Evolutionary conservation across 2,888 invertebrate species (phyloP).

Genomic region (Vesta saturnalis): DNA sequence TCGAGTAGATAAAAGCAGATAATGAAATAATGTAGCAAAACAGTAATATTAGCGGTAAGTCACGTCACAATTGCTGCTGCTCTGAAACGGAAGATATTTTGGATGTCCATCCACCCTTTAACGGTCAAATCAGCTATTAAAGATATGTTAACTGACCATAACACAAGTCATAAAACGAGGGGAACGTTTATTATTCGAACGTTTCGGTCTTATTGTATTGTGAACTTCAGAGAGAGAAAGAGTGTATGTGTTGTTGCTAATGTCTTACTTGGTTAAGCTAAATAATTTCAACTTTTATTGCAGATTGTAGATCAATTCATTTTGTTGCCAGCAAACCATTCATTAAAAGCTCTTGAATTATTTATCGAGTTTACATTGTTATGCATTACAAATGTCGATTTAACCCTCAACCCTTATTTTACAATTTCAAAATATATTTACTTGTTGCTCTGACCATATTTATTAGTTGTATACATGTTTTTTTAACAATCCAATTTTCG

Average conservation of each 20-base stretch:
- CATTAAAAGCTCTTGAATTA: too few species aligned
- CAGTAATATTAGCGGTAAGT: slow-evolving; percentile 28
- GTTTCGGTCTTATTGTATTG: not conserved
- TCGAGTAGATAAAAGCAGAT: slow-evolving; percentile 3
- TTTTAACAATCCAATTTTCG: too few species aligned
- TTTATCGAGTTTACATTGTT: too few species aligned
- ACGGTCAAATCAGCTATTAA: slow-evolving; percentile 36
- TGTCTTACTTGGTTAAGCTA: not conserved
- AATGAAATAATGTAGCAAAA: slow-evolving; percentile 13
- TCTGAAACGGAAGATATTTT: slow-evolving; percentile 18
- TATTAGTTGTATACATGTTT: too few species aligned
- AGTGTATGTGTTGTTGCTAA: too few species aligned
- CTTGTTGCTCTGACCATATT: too few species aligned
- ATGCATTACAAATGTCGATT: too few species aligned
- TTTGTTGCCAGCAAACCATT: not conserved
- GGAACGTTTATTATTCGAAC: slow-evolving; percentile 31
- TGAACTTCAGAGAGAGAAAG: not conserved
- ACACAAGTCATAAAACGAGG: slow-evolving; percentile 34
- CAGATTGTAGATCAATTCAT: not conserved
- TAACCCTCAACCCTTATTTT: too few species aligned
- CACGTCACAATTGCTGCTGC: slow-evolving; percentile 26
- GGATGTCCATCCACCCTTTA: slow-evolving; percentile 32
- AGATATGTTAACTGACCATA: slow-evolving; percentile 42
- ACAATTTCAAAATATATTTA: too few species aligned
- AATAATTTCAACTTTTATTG: not conserved